Conservation (phyloP, 2,888 invertebrate species). For the Caenorhabditis macrosperma region DNA sequence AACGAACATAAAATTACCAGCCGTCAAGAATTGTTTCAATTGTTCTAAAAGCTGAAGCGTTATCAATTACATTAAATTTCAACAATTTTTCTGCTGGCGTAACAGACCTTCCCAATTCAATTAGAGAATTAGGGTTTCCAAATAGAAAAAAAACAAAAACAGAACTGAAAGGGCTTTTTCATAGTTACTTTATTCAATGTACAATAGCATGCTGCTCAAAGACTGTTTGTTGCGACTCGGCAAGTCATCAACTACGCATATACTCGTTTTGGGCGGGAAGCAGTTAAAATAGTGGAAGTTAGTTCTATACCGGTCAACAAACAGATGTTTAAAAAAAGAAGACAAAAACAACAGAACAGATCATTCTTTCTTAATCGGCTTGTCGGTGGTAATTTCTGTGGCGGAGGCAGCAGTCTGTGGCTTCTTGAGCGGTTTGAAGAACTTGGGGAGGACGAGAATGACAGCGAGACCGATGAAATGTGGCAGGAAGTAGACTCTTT, state of each 20-base stretch:
- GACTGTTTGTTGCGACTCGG: conserved; percentile 28
- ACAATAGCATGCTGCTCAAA: conserved; percentile 35
- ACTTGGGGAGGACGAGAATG: conserved; percentile 80
- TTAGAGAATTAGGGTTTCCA: not conserved
- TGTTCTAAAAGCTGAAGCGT: no score
- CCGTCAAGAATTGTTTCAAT: no score
- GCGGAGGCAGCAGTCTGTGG: not conserved
- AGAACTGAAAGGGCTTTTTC: no score
- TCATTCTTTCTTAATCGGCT: conserved; percentile 29
- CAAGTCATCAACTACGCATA: conserved; percentile 23
- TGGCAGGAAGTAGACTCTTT: conserved; percentile 85
- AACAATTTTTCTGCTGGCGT: no score
- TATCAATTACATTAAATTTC: no score
- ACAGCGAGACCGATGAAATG: conserved; percentile 81
- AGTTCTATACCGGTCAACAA: conserved; percentile 40
- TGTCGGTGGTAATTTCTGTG: conserved; percentile 4
- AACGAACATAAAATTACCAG: no score
- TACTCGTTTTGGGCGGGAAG: conserved; percentile 35
- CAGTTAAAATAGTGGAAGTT: not conserved
- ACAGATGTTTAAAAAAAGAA: conserved; percentile 2
- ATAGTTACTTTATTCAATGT: conserved; percentile 24
- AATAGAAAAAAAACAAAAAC: not conserved
- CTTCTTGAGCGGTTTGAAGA: conserved; percentile 71
- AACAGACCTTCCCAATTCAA: no score
- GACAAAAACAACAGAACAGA: not conserved